These are phyloP conservation scores for Proteles cristata DNA, from an alignment of 2,113 vertebrate genomes.

Conservation along the genomic window DNA sequence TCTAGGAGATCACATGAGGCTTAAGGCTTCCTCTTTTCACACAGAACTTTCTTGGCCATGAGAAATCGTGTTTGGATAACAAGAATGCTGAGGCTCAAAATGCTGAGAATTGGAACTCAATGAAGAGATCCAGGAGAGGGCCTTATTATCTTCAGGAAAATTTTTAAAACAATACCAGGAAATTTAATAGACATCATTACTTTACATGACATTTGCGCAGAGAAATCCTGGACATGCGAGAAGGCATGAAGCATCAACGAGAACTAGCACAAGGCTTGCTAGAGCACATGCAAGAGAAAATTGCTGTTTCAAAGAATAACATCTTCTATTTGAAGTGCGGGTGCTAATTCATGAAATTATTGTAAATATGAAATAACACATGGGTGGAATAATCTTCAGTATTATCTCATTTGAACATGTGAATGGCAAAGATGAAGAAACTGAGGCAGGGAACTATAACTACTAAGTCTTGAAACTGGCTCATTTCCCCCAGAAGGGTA, in stretches of 20 bases:
- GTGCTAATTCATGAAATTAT: background rate
- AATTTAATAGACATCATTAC: background rate
- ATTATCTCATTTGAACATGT: background rate
- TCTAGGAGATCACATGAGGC: conserved; percentile 45
- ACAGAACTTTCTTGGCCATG: conserved; percentile 70
- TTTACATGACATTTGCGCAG: background rate
- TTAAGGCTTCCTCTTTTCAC: conserved; percentile 66
- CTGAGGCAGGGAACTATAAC: background rate
- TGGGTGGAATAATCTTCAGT: background rate
- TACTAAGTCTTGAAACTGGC: background rate
- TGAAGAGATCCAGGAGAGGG: conserved; percentile 62
- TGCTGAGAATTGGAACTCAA: conserved; percentile 36
- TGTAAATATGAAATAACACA: background rate
- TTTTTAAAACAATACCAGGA: background rate
- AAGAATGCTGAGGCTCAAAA: conserved; percentile 63
- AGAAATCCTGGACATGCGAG: background rate
- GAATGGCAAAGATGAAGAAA: background rate
- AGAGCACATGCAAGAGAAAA: too few species aligned
- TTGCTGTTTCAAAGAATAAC: background rate
- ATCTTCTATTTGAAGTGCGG: background rate
- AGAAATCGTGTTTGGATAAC: conserved; percentile 72
- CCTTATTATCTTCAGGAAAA: background rate
- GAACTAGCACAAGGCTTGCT: background rate
- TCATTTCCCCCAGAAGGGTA: background rate
- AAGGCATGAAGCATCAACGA: background rate